Conservation (phyloP, 2,113 vertebrate genomes). For the Megaceryle torquata region DNA sequence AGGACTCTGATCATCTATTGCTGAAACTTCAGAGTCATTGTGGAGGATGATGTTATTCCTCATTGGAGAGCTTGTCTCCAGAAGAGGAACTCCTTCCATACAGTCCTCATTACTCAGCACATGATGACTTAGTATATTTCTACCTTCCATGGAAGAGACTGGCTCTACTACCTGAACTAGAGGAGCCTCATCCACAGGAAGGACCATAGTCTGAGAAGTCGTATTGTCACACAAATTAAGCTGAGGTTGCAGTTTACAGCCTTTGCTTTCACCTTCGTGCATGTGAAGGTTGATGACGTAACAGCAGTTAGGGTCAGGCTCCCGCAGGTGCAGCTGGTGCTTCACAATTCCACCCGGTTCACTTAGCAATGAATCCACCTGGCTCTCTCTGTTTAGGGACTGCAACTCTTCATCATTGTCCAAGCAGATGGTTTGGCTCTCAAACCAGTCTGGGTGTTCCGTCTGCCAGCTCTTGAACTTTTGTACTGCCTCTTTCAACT, state of each 20-base stretch:
- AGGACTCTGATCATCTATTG: neutral
- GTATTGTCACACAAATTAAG: neutral
- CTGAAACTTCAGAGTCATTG: neutral
- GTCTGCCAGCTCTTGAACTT: constrained; percentile 82
- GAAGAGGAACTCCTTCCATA: constrained; percentile 58
- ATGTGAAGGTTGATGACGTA: constrained; percentile 19
- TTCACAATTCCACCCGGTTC: constrained; percentile 41
- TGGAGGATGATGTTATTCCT: constrained; percentile 48
- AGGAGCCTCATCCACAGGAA: neutral
- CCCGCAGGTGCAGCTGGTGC: constrained; percentile 65
- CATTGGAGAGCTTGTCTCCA: constrained; percentile 5
- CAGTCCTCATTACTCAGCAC: constrained; percentile 24
- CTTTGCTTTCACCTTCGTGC: neutral
- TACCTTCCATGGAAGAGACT: neutral
- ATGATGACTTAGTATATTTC: neutral
- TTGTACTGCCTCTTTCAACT: constrained; percentile 79
- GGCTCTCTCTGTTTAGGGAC: constrained; percentile 47
- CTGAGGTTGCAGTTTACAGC: constrained; percentile 39
- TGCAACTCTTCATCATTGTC: constrained; percentile 65
- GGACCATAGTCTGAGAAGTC: neutral
- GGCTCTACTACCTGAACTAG: constrained; percentile 30
- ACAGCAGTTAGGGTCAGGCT: constrained; percentile 18
- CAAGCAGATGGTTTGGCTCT: constrained; percentile 72
- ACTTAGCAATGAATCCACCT: neutral
- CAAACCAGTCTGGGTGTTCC: constrained; percentile 86